phyloP scores from a whole-genome alignment of 2,797 vertebrate species.

The Tenualosa thibaudeaui region DNA sequence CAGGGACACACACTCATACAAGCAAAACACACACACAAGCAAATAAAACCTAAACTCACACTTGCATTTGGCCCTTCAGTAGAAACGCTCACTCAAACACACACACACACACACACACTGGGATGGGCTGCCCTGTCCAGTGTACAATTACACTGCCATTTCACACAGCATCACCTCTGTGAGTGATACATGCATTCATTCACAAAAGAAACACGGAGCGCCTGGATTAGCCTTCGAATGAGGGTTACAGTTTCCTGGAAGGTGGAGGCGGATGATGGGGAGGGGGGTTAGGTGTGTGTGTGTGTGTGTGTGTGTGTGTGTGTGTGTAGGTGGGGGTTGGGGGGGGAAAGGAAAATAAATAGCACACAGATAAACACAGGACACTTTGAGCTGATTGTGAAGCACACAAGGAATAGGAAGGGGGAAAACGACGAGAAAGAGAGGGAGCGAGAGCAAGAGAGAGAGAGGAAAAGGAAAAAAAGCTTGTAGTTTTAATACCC shows the following conservation, averaged over 20 bases:
- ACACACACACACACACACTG: slow-evolving; percentile 40
- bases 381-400: slow-evolving; percentile 71
- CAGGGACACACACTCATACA: background rate
- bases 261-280: slow-evolving; percentile 24
- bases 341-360: slow-evolving; percentile 63
- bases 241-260: slow-evolving; percentile 64
- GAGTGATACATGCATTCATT: slow-evolving; percentile 71
- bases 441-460: background rate
- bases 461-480: slow-evolving; percentile 59
- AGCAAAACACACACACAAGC: background rate
- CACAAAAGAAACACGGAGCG: slow-evolving; percentile 75
- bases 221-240: slow-evolving; percentile 69
- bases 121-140: slow-evolving; percentile 61
- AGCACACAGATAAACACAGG: slow-evolving; percentile 77
- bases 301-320: background rate
- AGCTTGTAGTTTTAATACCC: slow-evolving; percentile 76
- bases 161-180: slow-evolving; percentile 67
- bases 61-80: background rate
- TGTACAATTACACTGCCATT: slow-evolving; percentile 70
- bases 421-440: background rate
- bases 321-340: background rate
- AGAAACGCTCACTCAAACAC: background rate
- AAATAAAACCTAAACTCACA: background rate
- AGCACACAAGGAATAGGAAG: slow-evolving; percentile 39
- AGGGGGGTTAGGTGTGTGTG: background rate